Base-by-base conservation (phyloP, 2,113 vertebrate species). In the Microcebus lehilahytsara region DNA sequence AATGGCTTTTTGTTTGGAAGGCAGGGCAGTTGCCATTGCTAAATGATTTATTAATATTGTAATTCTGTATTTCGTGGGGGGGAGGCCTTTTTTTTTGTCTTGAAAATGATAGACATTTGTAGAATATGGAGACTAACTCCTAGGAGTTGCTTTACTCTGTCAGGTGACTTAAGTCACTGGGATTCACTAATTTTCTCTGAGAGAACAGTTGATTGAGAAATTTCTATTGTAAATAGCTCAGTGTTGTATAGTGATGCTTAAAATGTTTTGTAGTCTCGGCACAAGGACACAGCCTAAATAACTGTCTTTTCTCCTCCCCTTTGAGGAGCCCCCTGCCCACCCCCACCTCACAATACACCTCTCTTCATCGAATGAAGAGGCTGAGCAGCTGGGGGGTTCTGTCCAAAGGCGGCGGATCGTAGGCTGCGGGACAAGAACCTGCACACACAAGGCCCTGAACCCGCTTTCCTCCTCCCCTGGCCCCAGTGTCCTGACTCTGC, bases 171-270 rank as follows among this genome's bases (percentile, higher is more conserved):
- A 98, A 99, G 99, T 99, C 99, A 99, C 99, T 99, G 99, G 99
- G 98, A 99, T 98, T 99, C 99, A 99, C 99, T 99, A 99, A 99
- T 99, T 99, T 99, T 99, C 99, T 99, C 99, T 99, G 99, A 99
- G 99, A 99, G 99, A 99, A 99, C 99, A 99, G 99, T 98, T 99
- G 99, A 99, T 99, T 99, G 98, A 98, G 98, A 98, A 98, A 98
- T 99, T 99, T 99, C 99, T 98, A 99, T 98, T 99, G 99, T 99
- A 99, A 99, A 99, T 99, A 99, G 99, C 98, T 98, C 98, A 98
- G 98, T 99, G 99, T 99, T 99, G 99, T 99, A 99, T 99, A 99
- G 99, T 98, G 99, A 99, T 96, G 99, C 99, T 99, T 99, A 97
- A 98, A 98, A 99, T 97, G 98, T 99, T 98, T 98, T 99, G 98